Conservation (phyloP, 2,797 vertebrate genomes). For the Arremon aurantiirostris region DNA sequence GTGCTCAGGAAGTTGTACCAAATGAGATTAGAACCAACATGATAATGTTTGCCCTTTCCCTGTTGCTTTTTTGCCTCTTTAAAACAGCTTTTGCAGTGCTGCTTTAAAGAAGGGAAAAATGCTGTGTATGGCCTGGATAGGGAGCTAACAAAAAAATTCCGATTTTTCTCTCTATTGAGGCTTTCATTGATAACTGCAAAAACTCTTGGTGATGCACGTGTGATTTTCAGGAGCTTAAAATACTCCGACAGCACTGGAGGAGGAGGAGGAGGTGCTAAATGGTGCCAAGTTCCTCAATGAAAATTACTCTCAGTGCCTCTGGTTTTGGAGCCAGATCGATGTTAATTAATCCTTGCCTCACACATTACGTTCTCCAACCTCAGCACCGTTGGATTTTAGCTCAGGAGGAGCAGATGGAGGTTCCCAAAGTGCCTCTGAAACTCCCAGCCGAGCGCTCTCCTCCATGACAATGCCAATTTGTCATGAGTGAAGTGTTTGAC, state of each 20-base stretch:
- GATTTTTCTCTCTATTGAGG: background rate
- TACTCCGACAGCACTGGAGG: background rate
- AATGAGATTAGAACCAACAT: background rate
- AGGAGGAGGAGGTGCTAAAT: background rate
- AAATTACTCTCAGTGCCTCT: background rate
- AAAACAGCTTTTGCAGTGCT: background rate
- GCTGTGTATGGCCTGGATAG: background rate
- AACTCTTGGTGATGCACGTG: background rate
- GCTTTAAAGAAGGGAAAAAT: background rate
- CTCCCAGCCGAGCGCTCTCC: background rate
- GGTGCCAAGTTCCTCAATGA: background rate
- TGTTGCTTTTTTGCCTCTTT: background rate
- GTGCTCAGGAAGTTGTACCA: background rate
- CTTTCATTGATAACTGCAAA: background rate
- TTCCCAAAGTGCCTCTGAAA: background rate
- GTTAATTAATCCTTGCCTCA: conserved; percentile 1
- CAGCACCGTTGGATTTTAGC: accelerated
- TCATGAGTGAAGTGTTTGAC: conserved; percentile 31
- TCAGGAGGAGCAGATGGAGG: background rate
- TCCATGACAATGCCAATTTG: background rate
- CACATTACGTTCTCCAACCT: background rate
- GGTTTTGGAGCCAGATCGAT: background rate
- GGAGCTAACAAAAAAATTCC: background rate
- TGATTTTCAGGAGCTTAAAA: background rate
- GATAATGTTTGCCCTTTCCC: background rate